Base-by-base conservation (phyloP, 1,140 invertebrate species). In the Stegodyphus dumicola region DNA sequence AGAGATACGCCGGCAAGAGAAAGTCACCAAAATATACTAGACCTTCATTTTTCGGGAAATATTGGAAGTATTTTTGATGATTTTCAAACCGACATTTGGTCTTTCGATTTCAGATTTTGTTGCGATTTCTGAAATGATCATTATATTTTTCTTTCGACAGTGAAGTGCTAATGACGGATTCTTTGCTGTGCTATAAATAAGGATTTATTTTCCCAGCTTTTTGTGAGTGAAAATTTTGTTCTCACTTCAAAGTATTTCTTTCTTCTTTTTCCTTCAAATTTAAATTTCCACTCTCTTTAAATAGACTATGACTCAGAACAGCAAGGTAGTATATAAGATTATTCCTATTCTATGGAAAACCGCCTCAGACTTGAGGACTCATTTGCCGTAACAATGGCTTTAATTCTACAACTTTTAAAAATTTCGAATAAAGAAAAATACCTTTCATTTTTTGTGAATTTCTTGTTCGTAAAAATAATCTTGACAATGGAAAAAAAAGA, bases 41-140 rank as follows among this genome's bases (percentile, higher is more conserved):
- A 52, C 17, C 74, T 76, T 54, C 80, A 53, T 54, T n/a, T 52
- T n/a, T 13, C 48, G 64, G 48, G 54, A 65, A 69, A 70, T 75
- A 18, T 83, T 66, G 56, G 80, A 67, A 65, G 73, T 73, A 73
- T 77, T 85, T 85, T 85, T 85, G 83, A 85, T 74, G 83, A 85
- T 85, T 85, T 83, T 77, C 74, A 85, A 85, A 65, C 75, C 74
- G 52, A 60, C 83, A 85, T 85, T 77, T 77, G 33, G 77, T 85
- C 83, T 85, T 85, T 77, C 74, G 75, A 85, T 69, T 77, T 76
- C 49, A 60, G 52, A 10, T 71, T 53, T 48, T 85, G 83, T 85
- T 85, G 70, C 77, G 83, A 85, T 85, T 85, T 77, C 75, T 77
- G 51, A 52, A 10, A 51, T 77, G 74, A 85, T 85, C 52, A 70